phyloP scores from a whole-genome alignment of 1,140 invertebrate species.

The Drosophila yakuba region DNA sequence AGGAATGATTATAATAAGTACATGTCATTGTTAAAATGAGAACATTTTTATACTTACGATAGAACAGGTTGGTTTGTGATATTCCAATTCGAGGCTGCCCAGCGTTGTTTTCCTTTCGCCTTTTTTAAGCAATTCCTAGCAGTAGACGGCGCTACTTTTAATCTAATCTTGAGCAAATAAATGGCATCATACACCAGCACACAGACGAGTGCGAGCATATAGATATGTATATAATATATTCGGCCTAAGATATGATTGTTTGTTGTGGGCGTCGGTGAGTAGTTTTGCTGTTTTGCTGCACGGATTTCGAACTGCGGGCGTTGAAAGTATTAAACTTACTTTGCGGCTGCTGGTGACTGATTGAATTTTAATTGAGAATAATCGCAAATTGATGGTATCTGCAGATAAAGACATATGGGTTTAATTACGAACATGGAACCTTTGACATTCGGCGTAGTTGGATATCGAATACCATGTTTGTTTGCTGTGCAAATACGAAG shows the following conservation, averaged over 20 bases:
- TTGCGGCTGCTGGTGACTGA: conserved; percentile 56
- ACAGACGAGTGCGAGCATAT: conserved; percentile 4
- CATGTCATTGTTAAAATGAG: too few species aligned
- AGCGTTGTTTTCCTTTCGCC: conserved; percentile 23
- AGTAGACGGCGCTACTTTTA: conserved; percentile 60
- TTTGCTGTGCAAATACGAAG: conserved; percentile 11
- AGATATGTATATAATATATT: conserved; percentile 25
- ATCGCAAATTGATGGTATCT: conserved; percentile 40
- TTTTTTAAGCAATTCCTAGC: conserved; percentile 37
- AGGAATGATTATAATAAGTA: too few species aligned
- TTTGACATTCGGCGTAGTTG: conserved; percentile 19
- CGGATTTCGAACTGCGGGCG: conserved; percentile 22
- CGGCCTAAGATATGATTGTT: conserved; percentile 61
- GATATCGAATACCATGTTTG: conserved; percentile 8
- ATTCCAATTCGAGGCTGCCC: neutral
- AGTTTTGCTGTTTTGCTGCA: neutral
- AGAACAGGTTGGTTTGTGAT: conserved; percentile 13
- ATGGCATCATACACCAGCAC: conserved; percentile 31
- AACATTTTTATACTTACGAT: neutral
- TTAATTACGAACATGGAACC: conserved; percentile 24
- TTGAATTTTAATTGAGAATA: conserved; percentile 74
- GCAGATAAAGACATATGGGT: conserved; percentile 5
- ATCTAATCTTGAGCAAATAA: conserved; percentile 70
- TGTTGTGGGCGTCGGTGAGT: conserved; percentile 43
- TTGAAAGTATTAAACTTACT: conserved; percentile 51